phyloP scores from a whole-genome alignment of 2,797 vertebrate genomes.

The Pangasius larnaudii region DNA sequence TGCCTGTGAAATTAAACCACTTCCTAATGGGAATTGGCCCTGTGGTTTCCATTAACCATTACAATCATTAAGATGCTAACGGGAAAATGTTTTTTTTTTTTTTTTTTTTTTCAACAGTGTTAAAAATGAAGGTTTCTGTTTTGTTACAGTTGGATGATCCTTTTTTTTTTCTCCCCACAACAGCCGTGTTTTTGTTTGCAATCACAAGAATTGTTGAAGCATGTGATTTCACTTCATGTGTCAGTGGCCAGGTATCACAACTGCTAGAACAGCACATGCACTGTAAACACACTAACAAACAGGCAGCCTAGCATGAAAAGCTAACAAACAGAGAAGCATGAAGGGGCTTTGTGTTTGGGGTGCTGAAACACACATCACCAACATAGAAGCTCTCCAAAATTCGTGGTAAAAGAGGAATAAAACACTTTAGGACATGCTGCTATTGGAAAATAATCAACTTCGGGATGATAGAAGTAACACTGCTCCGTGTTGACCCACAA shows the following conservation, averaged over 20 bases:
- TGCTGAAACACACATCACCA: not conserved
- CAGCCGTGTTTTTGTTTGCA: not conserved
- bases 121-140: not conserved
- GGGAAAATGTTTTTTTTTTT: not conserved
- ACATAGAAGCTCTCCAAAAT: not conserved
- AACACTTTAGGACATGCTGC: not conserved
- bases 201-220: not conserved
- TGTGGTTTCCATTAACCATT: constrained; percentile 19
- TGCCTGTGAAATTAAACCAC: constrained; percentile 29
- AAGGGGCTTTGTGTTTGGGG: not conserved
- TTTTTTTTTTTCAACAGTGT: not conserved
- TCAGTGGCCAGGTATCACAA: not conserved
- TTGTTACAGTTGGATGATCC: not conserved
- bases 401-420: not conserved
- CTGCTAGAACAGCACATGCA: not conserved
- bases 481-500: not conserved
- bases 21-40: constrained; percentile 6
- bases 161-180: not conserved
- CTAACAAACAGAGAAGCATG: not conserved
- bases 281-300: not conserved
- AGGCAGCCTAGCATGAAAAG: constrained; percentile 7
- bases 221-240: not conserved
- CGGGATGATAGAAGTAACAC: not conserved
- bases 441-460: not conserved
- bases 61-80: constrained; percentile 7